These are phyloP conservation scores for Ivindomyrus marchei DNA, from an alignment of 2,113 vertebrate species.

Conservation along the genomic window DNA sequence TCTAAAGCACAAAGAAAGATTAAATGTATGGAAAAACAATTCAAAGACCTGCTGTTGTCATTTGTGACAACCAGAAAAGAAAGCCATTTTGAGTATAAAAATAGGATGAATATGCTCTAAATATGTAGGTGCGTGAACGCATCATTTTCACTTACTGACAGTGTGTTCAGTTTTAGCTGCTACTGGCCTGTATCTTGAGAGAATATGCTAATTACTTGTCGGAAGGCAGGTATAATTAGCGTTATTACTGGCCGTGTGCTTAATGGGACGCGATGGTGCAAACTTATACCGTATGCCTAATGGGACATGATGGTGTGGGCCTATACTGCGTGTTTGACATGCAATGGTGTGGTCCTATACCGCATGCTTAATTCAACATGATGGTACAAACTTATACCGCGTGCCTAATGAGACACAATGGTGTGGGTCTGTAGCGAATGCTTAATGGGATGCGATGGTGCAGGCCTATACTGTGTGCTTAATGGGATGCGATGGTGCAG, in stretches of 20 bases:
- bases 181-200: constrained; percentile 30
- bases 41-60: neutral
- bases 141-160: constrained; percentile 12
- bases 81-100: neutral
- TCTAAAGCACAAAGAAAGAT: neutral
- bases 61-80: neutral
- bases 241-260: constrained; percentile 35
- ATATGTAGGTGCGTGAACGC: neutral
- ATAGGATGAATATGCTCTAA: neutral
- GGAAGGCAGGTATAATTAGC: constrained; percentile 39
- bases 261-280: neutral
- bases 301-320: neutral
- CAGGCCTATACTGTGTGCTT: too few species aligned
- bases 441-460: too few species aligned
- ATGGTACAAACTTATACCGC: too few species aligned
- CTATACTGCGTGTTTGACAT: neutral
- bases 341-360: accelerated
- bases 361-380: too few species aligned
- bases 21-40: neutral
- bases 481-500: too few species aligned
- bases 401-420: too few species aligned
- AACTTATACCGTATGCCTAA: neutral
- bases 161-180: neutral
- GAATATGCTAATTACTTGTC: constrained; percentile 37
- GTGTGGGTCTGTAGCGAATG: too few species aligned